phyloP scores from a whole-genome alignment of 2,888 invertebrate genomes.

The Drosophila bunnanda region DNA sequence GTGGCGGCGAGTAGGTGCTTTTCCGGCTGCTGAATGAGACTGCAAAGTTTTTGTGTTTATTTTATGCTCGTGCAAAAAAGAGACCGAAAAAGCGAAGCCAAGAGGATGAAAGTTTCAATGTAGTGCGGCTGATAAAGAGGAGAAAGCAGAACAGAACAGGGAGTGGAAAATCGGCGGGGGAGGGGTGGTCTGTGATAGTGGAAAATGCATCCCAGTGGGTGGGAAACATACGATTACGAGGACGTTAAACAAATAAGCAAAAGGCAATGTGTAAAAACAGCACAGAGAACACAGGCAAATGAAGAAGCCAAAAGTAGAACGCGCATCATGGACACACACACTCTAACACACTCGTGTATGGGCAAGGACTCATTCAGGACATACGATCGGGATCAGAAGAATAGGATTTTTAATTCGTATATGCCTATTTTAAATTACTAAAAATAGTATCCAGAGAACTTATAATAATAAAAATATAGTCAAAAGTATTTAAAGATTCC shows the following conservation, averaged over 20 bases:
- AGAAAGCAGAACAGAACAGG: slow-evolving; percentile 3
- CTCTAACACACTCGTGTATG: slow-evolving; percentile 10
- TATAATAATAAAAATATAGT: too few relatives aligned
- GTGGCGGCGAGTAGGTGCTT: slow-evolving; percentile 3
- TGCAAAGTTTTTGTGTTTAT: slow-evolving; percentile 74
- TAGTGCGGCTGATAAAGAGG: slow-evolving; percentile 48
- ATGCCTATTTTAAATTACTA: too few relatives aligned
- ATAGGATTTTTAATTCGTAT: background rate
- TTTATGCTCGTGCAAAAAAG: slow-evolving; percentile 55
- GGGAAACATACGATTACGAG: slow-evolving; percentile 49
- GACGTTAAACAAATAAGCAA: slow-evolving; percentile 70
- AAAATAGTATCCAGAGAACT: too few relatives aligned
- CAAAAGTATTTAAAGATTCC: too few relatives aligned
- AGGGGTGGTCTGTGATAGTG: background rate
- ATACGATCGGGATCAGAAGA: slow-evolving; percentile 18
- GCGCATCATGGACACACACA: slow-evolving; percentile 48
- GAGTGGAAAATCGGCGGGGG: slow-evolving; percentile 6
- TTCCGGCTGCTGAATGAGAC: slow-evolving; percentile 61
- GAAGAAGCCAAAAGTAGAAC: slow-evolving; percentile 69
- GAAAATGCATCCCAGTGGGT: slow-evolving; percentile 48
- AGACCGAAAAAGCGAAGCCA: slow-evolving; percentile 26
- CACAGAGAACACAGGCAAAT: slow-evolving; percentile 62
- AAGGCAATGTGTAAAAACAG: slow-evolving; percentile 60
- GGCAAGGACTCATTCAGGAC: slow-evolving; percentile 28
- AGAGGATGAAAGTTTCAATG: slow-evolving; percentile 45